These are phyloP conservation scores for Zygogramma bicolorata DNA, from an alignment of 2,888 invertebrate genomes.

Conservation along the genomic window DNA sequence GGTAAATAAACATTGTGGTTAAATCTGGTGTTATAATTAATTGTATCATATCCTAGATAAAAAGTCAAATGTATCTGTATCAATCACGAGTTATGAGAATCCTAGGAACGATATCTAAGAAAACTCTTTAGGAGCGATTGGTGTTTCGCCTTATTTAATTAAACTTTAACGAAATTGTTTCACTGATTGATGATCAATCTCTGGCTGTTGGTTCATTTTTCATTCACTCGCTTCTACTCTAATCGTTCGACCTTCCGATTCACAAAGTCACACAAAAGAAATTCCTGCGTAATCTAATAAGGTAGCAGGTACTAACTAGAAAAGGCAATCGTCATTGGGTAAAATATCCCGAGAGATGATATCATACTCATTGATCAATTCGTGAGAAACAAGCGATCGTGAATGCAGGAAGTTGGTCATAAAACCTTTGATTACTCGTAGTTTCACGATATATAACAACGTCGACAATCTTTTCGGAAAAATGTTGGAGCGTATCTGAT, in stretches of 20 bases:
- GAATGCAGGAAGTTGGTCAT: conserved; percentile 17
- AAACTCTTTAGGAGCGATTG: too few relatives aligned
- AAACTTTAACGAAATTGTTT: not conserved
- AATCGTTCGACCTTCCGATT: not conserved
- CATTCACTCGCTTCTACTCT: too few relatives aligned
- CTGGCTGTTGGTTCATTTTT: not conserved
- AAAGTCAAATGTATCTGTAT: too few relatives aligned
- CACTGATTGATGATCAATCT: not conserved
- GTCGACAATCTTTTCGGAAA: not conserved
- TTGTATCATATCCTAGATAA: too few relatives aligned
- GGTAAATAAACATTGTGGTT: too few relatives aligned
- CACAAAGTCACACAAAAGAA: not conserved
- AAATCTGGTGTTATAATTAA: too few relatives aligned
- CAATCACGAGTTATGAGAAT: too few relatives aligned
- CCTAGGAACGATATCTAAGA: too few relatives aligned
- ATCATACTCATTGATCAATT: not conserved
- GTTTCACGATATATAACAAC: not conserved
- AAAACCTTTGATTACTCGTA: not conserved
- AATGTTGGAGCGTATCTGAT: conserved; percentile 27
- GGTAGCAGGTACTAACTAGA: not conserved
- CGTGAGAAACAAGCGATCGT: conserved; percentile 9
- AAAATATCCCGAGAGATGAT: not conserved
- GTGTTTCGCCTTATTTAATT: too few relatives aligned
- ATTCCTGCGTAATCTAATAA: not conserved
- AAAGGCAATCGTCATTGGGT: not conserved